Base-by-base conservation (phyloP, 2,113 vertebrate species). In the Nibea albiflora region DNA sequence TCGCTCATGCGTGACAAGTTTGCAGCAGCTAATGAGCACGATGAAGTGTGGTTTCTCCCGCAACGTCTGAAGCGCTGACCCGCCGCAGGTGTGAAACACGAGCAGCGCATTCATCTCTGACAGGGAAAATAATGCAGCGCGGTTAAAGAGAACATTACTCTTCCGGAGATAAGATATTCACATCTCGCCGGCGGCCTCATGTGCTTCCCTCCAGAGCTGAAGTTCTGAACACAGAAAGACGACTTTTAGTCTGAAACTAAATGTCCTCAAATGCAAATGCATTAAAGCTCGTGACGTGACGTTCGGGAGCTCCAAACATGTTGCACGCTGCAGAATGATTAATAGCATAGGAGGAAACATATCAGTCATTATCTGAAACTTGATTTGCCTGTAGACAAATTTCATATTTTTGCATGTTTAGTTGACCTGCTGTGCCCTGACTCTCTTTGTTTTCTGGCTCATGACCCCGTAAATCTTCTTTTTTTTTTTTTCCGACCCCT, bases 191-290 rank as follows among this genome's bases (percentile, higher is more conserved):
- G 35, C 3, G 5, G 42, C n/a, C n/a, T 46, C 58, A 70, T 79
- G 35, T 52, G 46, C 15, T 73, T 80, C 54, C 17, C 57, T 15
- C 14, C 19, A 17, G 39, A 68, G 66, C 19, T 10, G 4, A 63
- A 58, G 50, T 66, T 35, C 31, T n/a, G 44, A 56, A 80, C 44
- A 69, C 22, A 72, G 44, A 70, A 68, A 60, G 73, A 47, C 44
- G 26, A 73, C 42, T 67, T 73, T 76, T 31, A 47, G 35, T 50
- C 47, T 28, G 26, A 61, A 53, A 83, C 70, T 20, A 53, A 65
- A 62, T 60, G 28, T 76, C 72, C 22, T 58, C 16, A 70, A 46
- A 67, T 44, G 24, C 12, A 72, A 47, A 73, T 28, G 19, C 7
- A 56, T 28, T 28, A n/a, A 64, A 24, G 28, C 7, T 74, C 11